A percentile compares a stretch with the other conserved stretches of the same genome.
These are phyloP conservation scores for Hucho hucho DNA, from an alignment of 2,113 vertebrate genomes.

Conservation along the genomic window DNA sequence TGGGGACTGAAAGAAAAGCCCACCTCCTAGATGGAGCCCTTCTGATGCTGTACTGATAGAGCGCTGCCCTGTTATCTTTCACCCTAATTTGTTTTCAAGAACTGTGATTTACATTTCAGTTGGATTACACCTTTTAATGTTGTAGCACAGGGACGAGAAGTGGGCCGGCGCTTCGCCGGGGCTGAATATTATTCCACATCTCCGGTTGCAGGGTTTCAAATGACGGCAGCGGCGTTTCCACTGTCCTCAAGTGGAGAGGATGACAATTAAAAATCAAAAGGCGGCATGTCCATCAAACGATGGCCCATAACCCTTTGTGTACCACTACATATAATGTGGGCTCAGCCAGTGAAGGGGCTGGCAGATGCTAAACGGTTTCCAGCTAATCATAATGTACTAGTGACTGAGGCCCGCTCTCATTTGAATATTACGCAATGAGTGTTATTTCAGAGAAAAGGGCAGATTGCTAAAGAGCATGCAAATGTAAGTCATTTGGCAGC, in stretches of 20 bases:
- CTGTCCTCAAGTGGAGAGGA: conserved; percentile 81
- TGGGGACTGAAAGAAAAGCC: conserved; percentile 49
- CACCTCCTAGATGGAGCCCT: conserved; percentile 34
- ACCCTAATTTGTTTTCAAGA: conserved; percentile 91
- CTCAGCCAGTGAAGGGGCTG: conserved; percentile 23
- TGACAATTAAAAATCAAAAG: conserved; percentile 91
- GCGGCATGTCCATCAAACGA: conserved; percentile 76
- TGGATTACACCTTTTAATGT: conserved; percentile 90
- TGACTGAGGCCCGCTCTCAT: conserved; percentile 47
- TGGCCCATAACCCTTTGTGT: conserved; percentile 70
- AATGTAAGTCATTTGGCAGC: conserved; percentile 71
- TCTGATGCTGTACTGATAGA: conserved; percentile 77
- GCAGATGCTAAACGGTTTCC: conserved; percentile 65
- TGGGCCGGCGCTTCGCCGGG: conserved; percentile 70
- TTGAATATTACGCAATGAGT: conserved; percentile 74
- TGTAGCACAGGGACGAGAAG: conserved; percentile 70
- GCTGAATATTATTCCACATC: conserved; percentile 63
- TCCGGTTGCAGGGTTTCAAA: conserved; percentile 75
- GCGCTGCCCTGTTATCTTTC: conserved; percentile 80
- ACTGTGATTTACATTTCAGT: conserved; percentile 95
- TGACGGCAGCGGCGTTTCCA: conserved; percentile 69
- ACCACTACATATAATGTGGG: conserved; percentile 60
- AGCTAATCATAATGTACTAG: conserved; percentile 67
- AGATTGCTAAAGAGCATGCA: conserved; percentile 68
- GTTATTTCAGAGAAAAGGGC: conserved; percentile 73